Evolutionary conservation across 2,888 invertebrate species (phyloP), one percentile per base, ranked within the genome.

Genomic region (Acrocera orbiculus): DNA sequence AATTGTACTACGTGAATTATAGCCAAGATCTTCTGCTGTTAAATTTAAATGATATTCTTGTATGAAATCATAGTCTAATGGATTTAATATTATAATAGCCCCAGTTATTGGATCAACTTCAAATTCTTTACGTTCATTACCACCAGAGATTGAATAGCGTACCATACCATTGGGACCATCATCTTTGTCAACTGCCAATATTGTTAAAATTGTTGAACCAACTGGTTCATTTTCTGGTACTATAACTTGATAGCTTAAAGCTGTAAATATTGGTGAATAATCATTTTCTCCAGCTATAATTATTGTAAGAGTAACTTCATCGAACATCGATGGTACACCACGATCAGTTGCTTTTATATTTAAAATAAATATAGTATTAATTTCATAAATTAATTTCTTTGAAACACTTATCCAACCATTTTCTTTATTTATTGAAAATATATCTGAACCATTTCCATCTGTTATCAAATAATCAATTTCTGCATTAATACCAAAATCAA

Each of bases 201-300:
- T 76, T 1, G 79, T 83, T 4, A 87, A 58, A 42, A 93, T 85
- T 1, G 80, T 76, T 2, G 85, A 78, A 3, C 86, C 85, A 1
- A 86, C 62, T 0, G 82, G 80, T 51, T 86, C 86, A 56, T 87
- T 89, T 65, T 93, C 92, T 1, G 85, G 81, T 2, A 93, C 82
- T 39, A 85, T 79, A 0, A 86, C 87, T 63, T 87, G 82, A 54
- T 89, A 87, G 46, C 80, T 80, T 1, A 76, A 60, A 1, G 80
- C 81, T 5, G 77, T 80, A 51, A 92, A 93, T 32, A 73, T 73
- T 0, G 93, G 93, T 2, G 73, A 66, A 49, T 73, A 68, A 25
- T 66, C 62, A 56, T 93, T 93, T 52, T 85, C 81, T 3, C 82
- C 87, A 0, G 90, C 86, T 0, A 87, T 73, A 4, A 86, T 72